phyloP scores from a whole-genome alignment of 2,888 invertebrate species.

The Opisthograptis luteolata region DNA sequence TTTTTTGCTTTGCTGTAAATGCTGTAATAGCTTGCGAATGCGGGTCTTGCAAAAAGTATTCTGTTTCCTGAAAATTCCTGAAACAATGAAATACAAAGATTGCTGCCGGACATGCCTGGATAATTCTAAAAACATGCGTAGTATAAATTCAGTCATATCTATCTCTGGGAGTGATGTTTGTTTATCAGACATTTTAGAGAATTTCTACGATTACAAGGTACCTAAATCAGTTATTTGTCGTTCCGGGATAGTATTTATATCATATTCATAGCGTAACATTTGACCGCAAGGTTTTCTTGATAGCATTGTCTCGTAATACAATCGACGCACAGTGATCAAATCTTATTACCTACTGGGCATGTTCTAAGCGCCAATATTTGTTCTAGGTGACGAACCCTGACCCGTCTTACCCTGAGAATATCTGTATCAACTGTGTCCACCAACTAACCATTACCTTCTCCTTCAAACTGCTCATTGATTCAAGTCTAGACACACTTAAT shows the following conservation, averaged over 20 bases:
- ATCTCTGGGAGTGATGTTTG: constrained; percentile 65
- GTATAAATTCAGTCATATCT: constrained; percentile 57
- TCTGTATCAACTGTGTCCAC: constrained; percentile 75
- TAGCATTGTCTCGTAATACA: too few species aligned
- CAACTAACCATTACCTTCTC: constrained; percentile 77
- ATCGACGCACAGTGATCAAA: too few species aligned
- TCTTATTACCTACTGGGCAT: too few species aligned
- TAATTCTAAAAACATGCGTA: constrained; percentile 66
- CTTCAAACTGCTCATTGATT: constrained; percentile 72
- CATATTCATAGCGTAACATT: too few species aligned
- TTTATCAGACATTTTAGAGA: constrained; percentile 66
- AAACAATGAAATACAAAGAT: constrained; percentile 61
- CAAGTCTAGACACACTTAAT: constrained; percentile 60
- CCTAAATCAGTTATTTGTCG: constrained; percentile 5
- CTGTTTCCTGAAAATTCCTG: neutral
- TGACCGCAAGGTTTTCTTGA: too few species aligned
- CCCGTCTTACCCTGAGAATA: constrained; percentile 57
- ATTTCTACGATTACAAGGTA: constrained; percentile 74
- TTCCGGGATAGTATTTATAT: neutral
- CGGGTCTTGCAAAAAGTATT: too few species aligned
- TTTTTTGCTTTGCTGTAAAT: neutral
- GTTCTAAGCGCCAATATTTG: too few species aligned
- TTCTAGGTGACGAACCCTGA: constrained; percentile 51
- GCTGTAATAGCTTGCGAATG: too few species aligned
- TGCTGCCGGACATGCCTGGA: constrained; percentile 72